Percentiles rank a stretch among this genome's conserved stretches.
Conservation (phyloP, 2,888 invertebrate genomes). For the Drosophila maculinotata region DNA sequence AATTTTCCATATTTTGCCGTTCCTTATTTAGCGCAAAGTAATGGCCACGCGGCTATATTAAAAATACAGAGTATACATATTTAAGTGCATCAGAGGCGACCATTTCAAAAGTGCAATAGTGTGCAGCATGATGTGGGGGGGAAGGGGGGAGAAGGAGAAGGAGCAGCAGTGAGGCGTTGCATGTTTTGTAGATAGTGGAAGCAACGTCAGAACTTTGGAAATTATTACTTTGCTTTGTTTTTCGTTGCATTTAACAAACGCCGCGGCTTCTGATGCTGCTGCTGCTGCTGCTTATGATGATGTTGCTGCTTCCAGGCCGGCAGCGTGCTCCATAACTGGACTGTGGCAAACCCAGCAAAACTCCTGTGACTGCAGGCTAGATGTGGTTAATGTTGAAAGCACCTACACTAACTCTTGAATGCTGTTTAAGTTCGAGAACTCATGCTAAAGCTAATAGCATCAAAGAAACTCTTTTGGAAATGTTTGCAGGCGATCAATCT, state of each 20-base stretch:
- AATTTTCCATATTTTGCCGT: slow-evolving; percentile 45
- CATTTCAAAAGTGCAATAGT: slow-evolving; percentile 32
- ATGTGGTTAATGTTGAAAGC: slow-evolving; percentile 32
- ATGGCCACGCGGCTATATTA: slow-evolving; percentile 71
- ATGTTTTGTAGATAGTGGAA: slow-evolving; percentile 39
- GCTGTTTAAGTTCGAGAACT: not conserved
- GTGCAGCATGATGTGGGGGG: not conserved
- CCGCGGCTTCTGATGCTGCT: slow-evolving; percentile 6
- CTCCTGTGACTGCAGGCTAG: slow-evolving; percentile 23
- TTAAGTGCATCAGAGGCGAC: slow-evolving; percentile 63
- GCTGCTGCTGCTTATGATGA: slow-evolving; percentile 5
- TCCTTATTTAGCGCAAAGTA: slow-evolving; percentile 60
- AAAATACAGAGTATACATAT: slow-evolving; percentile 72
- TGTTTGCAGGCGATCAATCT: not conserved
- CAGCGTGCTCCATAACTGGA: slow-evolving; percentile 24
- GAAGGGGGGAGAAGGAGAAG: not conserved
- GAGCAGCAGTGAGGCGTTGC: not conserved
- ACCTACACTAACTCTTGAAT: slow-evolving; percentile 40
- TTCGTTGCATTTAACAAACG: slow-evolving; percentile 53
- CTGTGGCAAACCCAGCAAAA: not conserved
- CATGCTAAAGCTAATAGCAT: not conserved
- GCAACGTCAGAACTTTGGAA: slow-evolving; percentile 74
- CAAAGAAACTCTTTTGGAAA: not conserved
- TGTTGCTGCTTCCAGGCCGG: slow-evolving; percentile 26
- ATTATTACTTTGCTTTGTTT: slow-evolving; percentile 78